Evolutionary conservation across 2,113 vertebrate species (phyloP).

Genomic region (Scolopax mira): DNA sequence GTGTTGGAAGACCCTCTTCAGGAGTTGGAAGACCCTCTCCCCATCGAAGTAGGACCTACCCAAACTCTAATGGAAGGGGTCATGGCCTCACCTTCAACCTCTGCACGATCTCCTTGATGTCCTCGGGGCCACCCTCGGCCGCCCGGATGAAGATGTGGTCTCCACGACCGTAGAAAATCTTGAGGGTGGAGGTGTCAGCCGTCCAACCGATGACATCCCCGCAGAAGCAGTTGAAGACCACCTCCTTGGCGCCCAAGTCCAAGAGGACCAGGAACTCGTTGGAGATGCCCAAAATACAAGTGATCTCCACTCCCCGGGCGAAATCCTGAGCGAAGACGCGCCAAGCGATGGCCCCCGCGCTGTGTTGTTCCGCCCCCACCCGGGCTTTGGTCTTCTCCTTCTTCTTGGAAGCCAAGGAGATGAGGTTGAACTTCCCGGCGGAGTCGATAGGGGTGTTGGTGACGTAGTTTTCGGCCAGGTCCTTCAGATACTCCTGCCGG

Average conservation of each 20-base stretch:
- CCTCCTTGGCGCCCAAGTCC: conserved; percentile 85
- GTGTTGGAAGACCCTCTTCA: no score
- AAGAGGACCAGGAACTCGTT: conserved; percentile 83
- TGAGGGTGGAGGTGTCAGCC: conserved; percentile 77
- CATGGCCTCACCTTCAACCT: conserved; percentile 85
- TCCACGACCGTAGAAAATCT: conserved; percentile 89
- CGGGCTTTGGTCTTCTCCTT: conserved; percentile 82
- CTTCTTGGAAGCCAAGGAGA: conserved; percentile 87
- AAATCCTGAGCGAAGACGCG: conserved; percentile 85
- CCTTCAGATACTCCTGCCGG: conserved; percentile 89
- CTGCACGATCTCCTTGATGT: conserved; percentile 89
- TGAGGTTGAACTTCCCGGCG: conserved; percentile 86
- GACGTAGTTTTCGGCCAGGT: conserved; percentile 89
- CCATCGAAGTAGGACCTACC: background rate
- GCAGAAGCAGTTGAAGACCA: conserved; percentile 94
- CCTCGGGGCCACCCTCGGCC: conserved; percentile 78
- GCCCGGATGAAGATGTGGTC: conserved; percentile 85
- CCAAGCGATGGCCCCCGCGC: conserved; percentile 84
- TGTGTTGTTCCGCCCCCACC: conserved; percentile 79
- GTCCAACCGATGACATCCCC: conserved; percentile 93
- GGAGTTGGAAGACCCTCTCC: accelerated
- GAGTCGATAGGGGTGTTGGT: conserved; percentile 86
- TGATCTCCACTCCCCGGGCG: conserved; percentile 71
- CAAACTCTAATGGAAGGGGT: accelerated
- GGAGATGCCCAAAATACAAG: conserved; percentile 84